Evolutionary conservation across 2,888 invertebrate genomes (phyloP).

Genomic region (Lithophane semibrunnea): DNA sequence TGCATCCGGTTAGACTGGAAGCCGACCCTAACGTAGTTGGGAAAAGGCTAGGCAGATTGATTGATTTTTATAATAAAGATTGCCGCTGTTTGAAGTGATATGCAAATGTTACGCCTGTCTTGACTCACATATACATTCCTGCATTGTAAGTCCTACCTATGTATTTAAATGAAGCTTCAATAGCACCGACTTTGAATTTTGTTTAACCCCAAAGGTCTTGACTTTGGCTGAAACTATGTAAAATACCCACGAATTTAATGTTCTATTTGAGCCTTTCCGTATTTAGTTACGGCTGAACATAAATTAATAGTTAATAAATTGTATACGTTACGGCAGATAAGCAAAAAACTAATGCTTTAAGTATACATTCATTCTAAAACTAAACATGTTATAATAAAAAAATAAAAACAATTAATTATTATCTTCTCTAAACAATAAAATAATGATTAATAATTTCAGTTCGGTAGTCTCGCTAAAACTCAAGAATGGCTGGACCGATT

Average conservation of each 20-base stretch:
- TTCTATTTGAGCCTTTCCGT: too few species aligned
- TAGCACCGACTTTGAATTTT: neutral
- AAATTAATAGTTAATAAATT: neutral
- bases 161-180: slow-evolving; percentile 19
- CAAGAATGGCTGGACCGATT: too few species aligned
- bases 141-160: slow-evolving; percentile 13
- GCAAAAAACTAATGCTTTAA: neutral
- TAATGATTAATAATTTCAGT: too few species aligned
- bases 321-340: neutral
- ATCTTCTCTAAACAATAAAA: too few species aligned
- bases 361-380: neutral
- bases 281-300: neutral
- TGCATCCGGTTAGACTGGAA: too few species aligned
- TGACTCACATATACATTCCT: slow-evolving; percentile 18
- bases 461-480: too few species aligned
- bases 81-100: slow-evolving; percentile 26
- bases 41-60: too few species aligned
- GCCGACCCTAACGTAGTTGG: too few species aligned
- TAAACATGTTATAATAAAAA: neutral
- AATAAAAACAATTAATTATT: neutral
- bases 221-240: neutral
- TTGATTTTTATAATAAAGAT: neutral
- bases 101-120: slow-evolving; percentile 22
- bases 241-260: neutral
- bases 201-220: neutral